These are phyloP conservation scores for Thalassophryne amazonica DNA, from an alignment of 2,797 vertebrate genomes.

Conservation along the genomic window DNA sequence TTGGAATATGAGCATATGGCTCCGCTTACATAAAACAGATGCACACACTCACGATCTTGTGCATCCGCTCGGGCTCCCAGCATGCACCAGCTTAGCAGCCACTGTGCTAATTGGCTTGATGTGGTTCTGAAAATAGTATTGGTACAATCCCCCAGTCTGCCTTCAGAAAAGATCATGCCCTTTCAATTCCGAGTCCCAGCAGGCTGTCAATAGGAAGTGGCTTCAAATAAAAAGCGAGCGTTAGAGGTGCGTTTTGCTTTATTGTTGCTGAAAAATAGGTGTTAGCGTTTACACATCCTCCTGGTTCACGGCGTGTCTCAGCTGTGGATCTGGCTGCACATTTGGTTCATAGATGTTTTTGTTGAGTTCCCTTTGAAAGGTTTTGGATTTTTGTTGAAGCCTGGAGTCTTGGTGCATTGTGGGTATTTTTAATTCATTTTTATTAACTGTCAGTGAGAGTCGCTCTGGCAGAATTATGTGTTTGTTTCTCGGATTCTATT, in stretches of 20 bases:
- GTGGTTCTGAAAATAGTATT: slow-evolving; percentile 66
- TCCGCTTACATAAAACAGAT: slow-evolving; percentile 34
- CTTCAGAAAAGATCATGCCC: slow-evolving; percentile 64
- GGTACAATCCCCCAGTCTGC: slow-evolving; percentile 51
- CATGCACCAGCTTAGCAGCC: slow-evolving; percentile 56
- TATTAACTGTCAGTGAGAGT: too few species aligned
- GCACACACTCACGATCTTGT: slow-evolving; percentile 17
- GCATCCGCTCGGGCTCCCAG: slow-evolving; percentile 35
- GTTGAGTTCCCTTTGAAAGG: too few species aligned
- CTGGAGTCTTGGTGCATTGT: too few species aligned
- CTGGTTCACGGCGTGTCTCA: too few species aligned
- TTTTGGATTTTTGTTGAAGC: too few species aligned
- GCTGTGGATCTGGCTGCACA: too few species aligned
- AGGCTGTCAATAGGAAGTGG: slow-evolving; percentile 41
- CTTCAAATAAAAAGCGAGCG: slow-evolving; percentile 27
- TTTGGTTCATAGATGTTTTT: too few species aligned
- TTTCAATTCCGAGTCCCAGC: slow-evolving; percentile 61
- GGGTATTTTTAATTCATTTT: too few species aligned
- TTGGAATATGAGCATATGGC: slow-evolving; percentile 52
- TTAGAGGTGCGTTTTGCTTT: slow-evolving; percentile 47
- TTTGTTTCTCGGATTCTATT: too few species aligned
- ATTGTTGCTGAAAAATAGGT: neutral
- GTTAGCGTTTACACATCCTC: too few species aligned
- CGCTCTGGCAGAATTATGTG: too few species aligned
- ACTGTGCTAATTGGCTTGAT: slow-evolving; percentile 76